Evolutionary conservation across 2,888 invertebrate species (phyloP).

Genomic region (Cyrtodaria siliqua): DNA sequence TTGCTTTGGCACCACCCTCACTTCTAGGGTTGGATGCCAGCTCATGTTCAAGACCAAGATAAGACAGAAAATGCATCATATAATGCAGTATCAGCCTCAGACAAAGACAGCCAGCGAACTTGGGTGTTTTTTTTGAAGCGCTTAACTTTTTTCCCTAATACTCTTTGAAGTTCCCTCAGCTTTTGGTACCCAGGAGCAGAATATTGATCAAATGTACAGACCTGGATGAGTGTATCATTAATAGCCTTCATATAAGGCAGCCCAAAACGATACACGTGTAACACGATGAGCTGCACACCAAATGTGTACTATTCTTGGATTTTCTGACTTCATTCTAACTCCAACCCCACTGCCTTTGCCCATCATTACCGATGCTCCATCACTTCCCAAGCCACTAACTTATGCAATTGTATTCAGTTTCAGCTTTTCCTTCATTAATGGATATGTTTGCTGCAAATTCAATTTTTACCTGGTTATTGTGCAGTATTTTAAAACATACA

Average conservation of each 20-base stretch:
- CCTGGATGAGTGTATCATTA: conserved; percentile 24
- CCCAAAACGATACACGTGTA: conserved; percentile 38
- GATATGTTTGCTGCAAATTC: conserved; percentile 27
- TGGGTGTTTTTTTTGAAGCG: not conserved
- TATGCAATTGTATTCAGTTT: conserved; percentile 33
- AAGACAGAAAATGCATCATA: conserved; percentile 23
- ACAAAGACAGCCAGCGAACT: conserved; percentile 33
- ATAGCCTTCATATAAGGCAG: conserved; percentile 22
- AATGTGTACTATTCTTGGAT: conserved; percentile 34
- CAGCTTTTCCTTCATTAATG: conserved; percentile 38
- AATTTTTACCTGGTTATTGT: conserved; percentile 1
- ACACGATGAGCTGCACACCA: conserved; percentile 49
- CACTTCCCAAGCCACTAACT: conserved; percentile 33
- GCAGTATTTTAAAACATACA: conserved; percentile 25
- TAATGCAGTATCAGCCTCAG: conserved; percentile 31
- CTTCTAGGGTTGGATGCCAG: conserved; percentile 17
- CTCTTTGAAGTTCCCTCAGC: conserved; percentile 23
- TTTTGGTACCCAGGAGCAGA: conserved; percentile 32
- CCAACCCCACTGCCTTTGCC: conserved; percentile 21
- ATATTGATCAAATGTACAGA: conserved; percentile 32
- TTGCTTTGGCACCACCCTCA: conserved; percentile 37
- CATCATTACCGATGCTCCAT: conserved; percentile 38
- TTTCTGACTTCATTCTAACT: conserved; percentile 11
- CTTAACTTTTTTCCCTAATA: conserved; percentile 17
- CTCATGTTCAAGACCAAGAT: conserved; percentile 47